Evolutionary conservation across 1,140 invertebrate genomes (phyloP).

Genomic region (Papilio dardanus): DNA sequence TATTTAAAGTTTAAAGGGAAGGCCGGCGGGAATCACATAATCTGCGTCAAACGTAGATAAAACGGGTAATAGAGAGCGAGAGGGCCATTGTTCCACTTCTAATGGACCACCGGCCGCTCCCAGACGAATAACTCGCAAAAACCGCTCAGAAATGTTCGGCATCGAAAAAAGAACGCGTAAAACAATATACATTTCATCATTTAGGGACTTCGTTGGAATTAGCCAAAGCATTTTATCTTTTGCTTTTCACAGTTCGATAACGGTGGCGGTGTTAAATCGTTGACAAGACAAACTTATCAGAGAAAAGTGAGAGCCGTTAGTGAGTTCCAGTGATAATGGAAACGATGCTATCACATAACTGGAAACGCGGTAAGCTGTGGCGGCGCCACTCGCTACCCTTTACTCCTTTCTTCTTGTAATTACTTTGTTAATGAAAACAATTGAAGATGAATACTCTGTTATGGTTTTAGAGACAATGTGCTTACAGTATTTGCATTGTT

Average conservation of each 20-base stretch:
- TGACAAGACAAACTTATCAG: conserved; percentile 67
- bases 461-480: conserved; percentile 13
- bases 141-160: conserved; percentile 64
- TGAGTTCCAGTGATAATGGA: conserved; percentile 24
- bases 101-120: conserved; percentile 77
- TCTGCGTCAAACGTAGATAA: conserved; percentile 75
- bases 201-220: conserved; percentile 70
- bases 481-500: not conserved
- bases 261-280: conserved; percentile 72
- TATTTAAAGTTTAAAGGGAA: conserved; percentile 56
- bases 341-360: conserved; percentile 25
- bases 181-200: conserved; percentile 67
- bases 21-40: conserved; percentile 72
- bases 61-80: conserved; percentile 72
- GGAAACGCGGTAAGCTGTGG: not conserved
- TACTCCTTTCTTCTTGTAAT: conserved; percentile 25
- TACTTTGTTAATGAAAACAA: conserved; percentile 29
- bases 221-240: conserved; percentile 74
- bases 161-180: conserved; percentile 70
- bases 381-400: conserved; percentile 17
- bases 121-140: conserved; percentile 71
- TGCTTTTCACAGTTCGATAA: conserved; percentile 76
- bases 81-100: conserved; percentile 75
- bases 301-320: conserved; percentile 54
- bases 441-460: conserved; percentile 17